Conservation (phyloP, 2,113 vertebrate species). For the Lamprotornis superbus region DNA sequence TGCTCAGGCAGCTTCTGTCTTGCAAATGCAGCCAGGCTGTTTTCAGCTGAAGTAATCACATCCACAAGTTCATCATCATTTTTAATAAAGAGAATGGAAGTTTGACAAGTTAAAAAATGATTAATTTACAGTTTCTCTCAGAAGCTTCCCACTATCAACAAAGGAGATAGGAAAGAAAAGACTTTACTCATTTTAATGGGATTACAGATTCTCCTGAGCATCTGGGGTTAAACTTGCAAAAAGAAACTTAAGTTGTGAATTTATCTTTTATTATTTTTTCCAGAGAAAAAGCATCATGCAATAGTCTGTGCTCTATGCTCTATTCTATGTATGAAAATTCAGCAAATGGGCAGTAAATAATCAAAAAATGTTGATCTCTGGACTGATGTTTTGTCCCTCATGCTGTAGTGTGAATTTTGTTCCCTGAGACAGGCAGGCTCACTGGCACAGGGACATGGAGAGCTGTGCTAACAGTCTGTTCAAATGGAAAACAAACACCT, state of each 20-base stretch:
- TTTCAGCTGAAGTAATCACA: background rate
- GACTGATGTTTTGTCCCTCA: background rate
- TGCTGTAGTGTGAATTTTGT: background rate
- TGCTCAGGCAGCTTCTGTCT: background rate
- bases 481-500: background rate
- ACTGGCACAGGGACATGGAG: background rate
- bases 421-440: background rate
- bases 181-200: background rate
- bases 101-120: background rate
- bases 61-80: background rate
- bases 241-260: background rate
- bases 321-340: background rate
- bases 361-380: background rate
- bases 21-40: background rate
- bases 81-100: constrained; percentile 4
- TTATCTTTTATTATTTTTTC: background rate
- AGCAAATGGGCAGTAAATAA: background rate
- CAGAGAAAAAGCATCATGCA: background rate
- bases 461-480: background rate
- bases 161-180: background rate
- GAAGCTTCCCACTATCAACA: background rate
- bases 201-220: background rate
- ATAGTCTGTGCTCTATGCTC: background rate
- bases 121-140: background rate
- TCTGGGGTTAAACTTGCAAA: background rate